Evolutionary conservation across 2,113 vertebrate genomes (phyloP), one percentile per base, ranked within the genome.

Genomic region (Tupaia chinensis): DNA sequence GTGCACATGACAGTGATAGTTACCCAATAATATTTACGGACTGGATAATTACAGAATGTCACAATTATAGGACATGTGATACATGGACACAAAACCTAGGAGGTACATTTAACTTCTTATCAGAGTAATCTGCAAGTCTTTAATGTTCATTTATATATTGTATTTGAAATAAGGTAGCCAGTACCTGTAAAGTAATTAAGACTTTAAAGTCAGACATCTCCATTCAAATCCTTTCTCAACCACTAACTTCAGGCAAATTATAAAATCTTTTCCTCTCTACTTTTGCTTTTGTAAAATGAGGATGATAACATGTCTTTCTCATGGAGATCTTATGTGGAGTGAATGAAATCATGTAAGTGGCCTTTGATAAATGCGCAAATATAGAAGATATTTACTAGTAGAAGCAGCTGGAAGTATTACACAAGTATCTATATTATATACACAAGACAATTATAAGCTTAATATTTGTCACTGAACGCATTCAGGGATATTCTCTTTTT

Each of bases 301-400:
- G 3, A 6, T 25, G 85, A 20, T 54, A 77, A 12, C 1, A 82
- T 54, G 32, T 81, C 10, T 54, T 87, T 29, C 25, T 70, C 23
- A 29, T 83, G 56, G 5, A 0, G 7, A 44, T 53, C 9, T 84
- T 66, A 54, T 29, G 2, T 60, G 16, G 13, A 89, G 77, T 93
- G 89, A 72, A 32, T 89, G 17, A 95, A 91, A 72, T 91, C 81
- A 85, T 83, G 14, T 6, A 27, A 44, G 10, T 29, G 32, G 17
- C 11, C 6, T 94, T 93, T 89, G 16, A 89, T 84, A 91, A 83
- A 69, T 76, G 29, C 4, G 76, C 27, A 87, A 87, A 96, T 58
- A 34, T 44, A 82, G 32, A n/a, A 68, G 20, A 79, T 29, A 78
- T 68, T 68, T 87, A 23, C 63, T 82, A 58, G 23, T 66, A 84